These are phyloP conservation scores for Melanogrammus aeglefinus DNA, from an alignment of 2,797 vertebrate species.

Conservation along the genomic window DNA sequence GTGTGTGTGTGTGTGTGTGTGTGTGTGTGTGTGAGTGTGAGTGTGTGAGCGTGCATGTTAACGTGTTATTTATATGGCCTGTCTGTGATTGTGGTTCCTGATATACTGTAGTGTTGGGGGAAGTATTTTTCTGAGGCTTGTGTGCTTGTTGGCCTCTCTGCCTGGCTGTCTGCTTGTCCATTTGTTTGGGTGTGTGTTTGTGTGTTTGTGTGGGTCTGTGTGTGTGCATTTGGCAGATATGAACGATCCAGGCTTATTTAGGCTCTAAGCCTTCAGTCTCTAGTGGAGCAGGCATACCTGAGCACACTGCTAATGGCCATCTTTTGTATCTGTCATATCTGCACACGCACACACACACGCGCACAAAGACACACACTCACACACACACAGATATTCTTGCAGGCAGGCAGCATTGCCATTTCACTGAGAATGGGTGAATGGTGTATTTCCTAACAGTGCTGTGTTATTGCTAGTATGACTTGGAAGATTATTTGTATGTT, in stretches of 20 bases:
- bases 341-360: neutral
- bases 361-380: too few relatives aligned
- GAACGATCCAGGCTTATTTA: slow-evolving; percentile 55
- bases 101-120: too few relatives aligned
- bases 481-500: slow-evolving; percentile 41
- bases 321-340: slow-evolving; percentile 63
- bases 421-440: neutral
- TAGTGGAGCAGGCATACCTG: slow-evolving; percentile 43
- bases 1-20: slow-evolving; percentile 9
- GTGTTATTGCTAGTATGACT: slow-evolving; percentile 29
- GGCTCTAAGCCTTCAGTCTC: slow-evolving; percentile 44
- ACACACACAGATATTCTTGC: too few relatives aligned
- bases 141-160: too few relatives aligned
- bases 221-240: slow-evolving; percentile 54
- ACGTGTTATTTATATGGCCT: slow-evolving; percentile 10
- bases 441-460: slow-evolving; percentile 37
- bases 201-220: slow-evolving; percentile 25
- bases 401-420: neutral
- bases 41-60: slow-evolving; percentile 16
- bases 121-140: slow-evolving; percentile 14
- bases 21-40: slow-evolving; percentile 19
- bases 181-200: too few relatives aligned
- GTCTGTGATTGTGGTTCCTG: slow-evolving; percentile 9
- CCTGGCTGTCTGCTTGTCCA: too few relatives aligned
- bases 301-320: slow-evolving; percentile 57